Conservation (phyloP, 2,113 vertebrate genomes). For the Holacanthus passer region DNA sequence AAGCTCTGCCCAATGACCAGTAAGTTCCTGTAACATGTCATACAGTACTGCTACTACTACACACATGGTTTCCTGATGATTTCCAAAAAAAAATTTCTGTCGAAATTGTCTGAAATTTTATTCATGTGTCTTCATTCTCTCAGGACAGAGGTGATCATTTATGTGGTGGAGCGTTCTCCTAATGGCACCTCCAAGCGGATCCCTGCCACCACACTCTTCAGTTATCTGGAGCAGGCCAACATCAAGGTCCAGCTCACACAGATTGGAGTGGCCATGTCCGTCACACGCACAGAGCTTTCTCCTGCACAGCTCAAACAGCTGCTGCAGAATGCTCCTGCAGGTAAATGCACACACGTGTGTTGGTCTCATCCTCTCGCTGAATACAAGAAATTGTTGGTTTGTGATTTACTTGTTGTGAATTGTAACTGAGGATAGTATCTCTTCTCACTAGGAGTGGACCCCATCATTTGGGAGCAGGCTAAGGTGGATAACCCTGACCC, state of each 20-base stretch:
- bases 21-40: constrained; percentile 77
- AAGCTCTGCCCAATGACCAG: constrained; percentile 94
- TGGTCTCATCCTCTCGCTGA: background rate
- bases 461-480: constrained; percentile 99
- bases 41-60: background rate
- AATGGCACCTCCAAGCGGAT: constrained; percentile 96
- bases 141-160: constrained; percentile 96
- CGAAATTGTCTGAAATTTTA: too few species aligned
- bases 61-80: background rate
- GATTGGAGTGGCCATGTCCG: constrained; percentile 89
- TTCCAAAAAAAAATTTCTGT: background rate
- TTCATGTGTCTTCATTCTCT: background rate
- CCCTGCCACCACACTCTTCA: constrained; percentile 87
- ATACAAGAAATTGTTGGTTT: too few species aligned
- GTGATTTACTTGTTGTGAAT: background rate
- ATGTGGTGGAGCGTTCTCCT: constrained; percentile 94
- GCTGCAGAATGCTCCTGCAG: constrained; percentile 93
- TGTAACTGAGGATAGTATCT: background rate
- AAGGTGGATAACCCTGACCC: constrained; percentile 98
- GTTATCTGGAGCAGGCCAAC: constrained; percentile 91
- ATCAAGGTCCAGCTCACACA: constrained; percentile 91
- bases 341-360: constrained; percentile 70
- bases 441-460: constrained; percentile 91
- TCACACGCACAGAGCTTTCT: constrained; percentile 93
- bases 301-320: constrained; percentile 94